phyloP scores from a whole-genome alignment of 2,113 vertebrate genomes.

The Limanda limanda region DNA sequence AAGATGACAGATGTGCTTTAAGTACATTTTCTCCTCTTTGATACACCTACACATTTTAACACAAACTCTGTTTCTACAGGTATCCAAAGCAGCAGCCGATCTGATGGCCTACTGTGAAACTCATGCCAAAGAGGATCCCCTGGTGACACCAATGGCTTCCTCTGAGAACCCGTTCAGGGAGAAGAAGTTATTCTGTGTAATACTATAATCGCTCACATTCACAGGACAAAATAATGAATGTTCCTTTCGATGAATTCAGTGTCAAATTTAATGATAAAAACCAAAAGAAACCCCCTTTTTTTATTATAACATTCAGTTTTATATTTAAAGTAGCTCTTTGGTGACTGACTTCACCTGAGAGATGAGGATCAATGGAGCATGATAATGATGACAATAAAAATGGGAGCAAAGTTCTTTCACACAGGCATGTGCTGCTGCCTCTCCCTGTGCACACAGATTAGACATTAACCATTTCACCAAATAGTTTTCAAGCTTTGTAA shows the following conservation, averaged over 20 bases:
- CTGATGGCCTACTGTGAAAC: conserved; percentile 89
- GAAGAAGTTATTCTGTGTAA: conserved; percentile 87
- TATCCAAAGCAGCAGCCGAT: conserved; percentile 91
- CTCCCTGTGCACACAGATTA: conserved; percentile 66
- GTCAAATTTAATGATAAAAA: conserved; percentile 1
- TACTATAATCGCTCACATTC: conserved; percentile 77
- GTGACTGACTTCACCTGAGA: background rate
- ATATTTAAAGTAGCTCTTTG: conserved; percentile 6
- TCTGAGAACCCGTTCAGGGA: conserved; percentile 91
- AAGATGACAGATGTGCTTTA: background rate
- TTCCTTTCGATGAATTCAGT: conserved; percentile 7
- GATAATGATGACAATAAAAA: conserved; percentile 67
- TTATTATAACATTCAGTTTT: conserved; percentile 17
- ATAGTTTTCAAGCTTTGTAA: background rate
- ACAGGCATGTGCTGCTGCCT: background rate
- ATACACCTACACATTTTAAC: background rate
- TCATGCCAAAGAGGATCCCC: conserved; percentile 88
- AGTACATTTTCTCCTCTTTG: background rate
- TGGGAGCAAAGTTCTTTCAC: conserved; percentile 75
- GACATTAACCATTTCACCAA: conserved; percentile 69
- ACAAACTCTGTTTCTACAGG: conserved; percentile 71
- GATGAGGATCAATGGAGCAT: background rate
- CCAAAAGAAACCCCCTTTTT: background rate
- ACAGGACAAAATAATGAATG: background rate
- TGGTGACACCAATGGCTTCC: conserved; percentile 84